Evolutionary conservation across 2,888 invertebrate genomes (phyloP).

Genomic region (Trilocha varians): DNA sequence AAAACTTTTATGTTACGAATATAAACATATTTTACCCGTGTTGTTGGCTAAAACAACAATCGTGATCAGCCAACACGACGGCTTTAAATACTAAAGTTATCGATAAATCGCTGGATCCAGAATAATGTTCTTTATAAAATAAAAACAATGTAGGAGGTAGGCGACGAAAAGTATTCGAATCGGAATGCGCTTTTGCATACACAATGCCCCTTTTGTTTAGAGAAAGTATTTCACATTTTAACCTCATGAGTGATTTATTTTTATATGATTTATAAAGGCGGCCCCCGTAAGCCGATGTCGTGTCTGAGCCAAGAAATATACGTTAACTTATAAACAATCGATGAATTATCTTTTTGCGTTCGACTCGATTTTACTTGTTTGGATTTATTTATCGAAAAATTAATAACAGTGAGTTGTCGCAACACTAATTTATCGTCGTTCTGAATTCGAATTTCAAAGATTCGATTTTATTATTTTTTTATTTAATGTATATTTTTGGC

Average conservation of each 20-base stretch:
- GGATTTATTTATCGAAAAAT: constrained; percentile 1
- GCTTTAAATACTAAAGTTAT: constrained; percentile 54
- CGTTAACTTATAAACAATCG: constrained; percentile 6
- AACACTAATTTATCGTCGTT: neutral
- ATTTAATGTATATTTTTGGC: neutral
- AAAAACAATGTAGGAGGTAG: constrained; percentile 44
- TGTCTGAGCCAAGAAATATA: constrained; percentile 24
- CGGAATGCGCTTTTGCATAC: constrained; percentile 69
- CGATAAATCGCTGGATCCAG: constrained; percentile 50
- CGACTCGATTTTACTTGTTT: neutral
- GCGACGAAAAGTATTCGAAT: constrained; percentile 68
- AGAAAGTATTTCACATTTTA: constrained; percentile 71
- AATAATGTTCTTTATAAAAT: constrained; percentile 45
- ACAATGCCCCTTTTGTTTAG: constrained; percentile 71
- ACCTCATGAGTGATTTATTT: constrained; percentile 66
- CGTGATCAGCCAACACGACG: constrained; percentile 63
- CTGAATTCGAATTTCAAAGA: neutral
- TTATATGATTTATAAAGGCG: constrained; percentile 62
- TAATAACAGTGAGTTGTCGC: constrained; percentile 1
- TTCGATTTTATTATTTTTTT: neutral
- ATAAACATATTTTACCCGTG: constrained; percentile 31
- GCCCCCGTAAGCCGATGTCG: constrained; percentile 32
- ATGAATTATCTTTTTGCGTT: constrained; percentile 6
- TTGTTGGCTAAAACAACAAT: constrained; percentile 45
- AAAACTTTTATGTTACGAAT: neutral